Evolutionary conservation across 1,140 invertebrate genomes (phyloP), one percentile per base, ranked within the genome.

Genomic region (Lasioglossum albipes): DNA sequence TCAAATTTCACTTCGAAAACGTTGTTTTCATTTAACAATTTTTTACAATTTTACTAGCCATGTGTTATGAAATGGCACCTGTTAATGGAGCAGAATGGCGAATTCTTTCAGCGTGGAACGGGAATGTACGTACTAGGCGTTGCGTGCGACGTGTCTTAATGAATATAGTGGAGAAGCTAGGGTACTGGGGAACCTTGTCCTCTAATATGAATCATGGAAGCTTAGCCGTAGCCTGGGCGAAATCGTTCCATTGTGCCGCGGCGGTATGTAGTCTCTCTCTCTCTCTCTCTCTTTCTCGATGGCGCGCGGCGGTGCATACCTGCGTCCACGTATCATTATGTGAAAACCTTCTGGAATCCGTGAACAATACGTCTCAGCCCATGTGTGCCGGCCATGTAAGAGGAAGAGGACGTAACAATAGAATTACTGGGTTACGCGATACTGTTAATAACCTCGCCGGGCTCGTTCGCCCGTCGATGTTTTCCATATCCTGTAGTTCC

Each of bases 391-490:
- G 31, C 36, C 22, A 41, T 16, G 27, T 45, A 45, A 65, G n/a
- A 42, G 31, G 27, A 69, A 73, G 69, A 49, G 69, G 71, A 77
- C 65, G 57, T 72, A 69, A 87, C 83, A 84, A 85, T 80, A 78
- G 83, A 86, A 86, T 81, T 84, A 84, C 72, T 64, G 57, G 52
- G 61, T 62, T 79, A 65, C 72, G 76, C 74, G 80, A 81, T 83
- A 84, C 82, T 87, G 82, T 87, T 87, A 84, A 87, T 84, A 87
- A 87, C 81, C 59, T 65, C 18, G 52, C 12, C 49, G 20, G 18
- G 62, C 54, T 61, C 49, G 74, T 75, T 75, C 74, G 79, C 42
- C 71, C 5, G 49, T 41, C 74, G 27, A 64, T 73, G 52, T 79
- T 74, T 71, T 79, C 70, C 54, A 75, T 73, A 70, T 66, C 76